These are phyloP conservation scores for Phalacrocorax carbo DNA, from an alignment of 2,113 vertebrate genomes.

Conservation along the genomic window DNA sequence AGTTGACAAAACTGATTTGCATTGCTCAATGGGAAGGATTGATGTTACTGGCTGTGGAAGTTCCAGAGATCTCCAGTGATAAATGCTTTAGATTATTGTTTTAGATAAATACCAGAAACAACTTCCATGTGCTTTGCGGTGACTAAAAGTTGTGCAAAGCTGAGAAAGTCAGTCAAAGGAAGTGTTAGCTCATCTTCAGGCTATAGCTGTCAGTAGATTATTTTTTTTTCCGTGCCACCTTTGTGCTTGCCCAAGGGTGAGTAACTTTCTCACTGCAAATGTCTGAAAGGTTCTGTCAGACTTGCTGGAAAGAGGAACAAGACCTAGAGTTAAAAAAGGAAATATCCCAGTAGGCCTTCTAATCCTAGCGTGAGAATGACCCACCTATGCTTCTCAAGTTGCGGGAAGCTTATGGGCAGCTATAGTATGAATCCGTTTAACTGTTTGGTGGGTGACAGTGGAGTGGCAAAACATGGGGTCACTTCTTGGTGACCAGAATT, in stretches of 20 bases:
- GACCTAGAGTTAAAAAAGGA: background rate
- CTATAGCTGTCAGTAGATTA: background rate
- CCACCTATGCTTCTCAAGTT: background rate
- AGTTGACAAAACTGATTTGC: background rate
- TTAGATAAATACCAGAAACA: background rate
- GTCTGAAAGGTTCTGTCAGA: background rate
- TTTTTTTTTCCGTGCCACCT: background rate
- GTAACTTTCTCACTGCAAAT: background rate
- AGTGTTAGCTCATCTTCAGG: background rate
- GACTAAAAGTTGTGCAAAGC: background rate
- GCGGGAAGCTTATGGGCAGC: background rate
- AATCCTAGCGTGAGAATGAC: background rate
- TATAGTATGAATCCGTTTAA: background rate
- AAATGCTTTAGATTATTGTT: background rate
- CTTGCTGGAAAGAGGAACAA: background rate
- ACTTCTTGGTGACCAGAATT: background rate
- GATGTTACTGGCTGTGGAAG: background rate
- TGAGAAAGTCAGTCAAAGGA: background rate
- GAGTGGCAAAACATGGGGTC: background rate
- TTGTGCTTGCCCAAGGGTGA: background rate
- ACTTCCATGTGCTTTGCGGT: background rate
- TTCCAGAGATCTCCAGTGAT: background rate
- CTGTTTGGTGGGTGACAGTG: background rate
- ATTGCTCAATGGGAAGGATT: background rate
- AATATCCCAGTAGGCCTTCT: background rate